Conservation (phyloP, 2,113 vertebrate species). For the Leucoraja erinaceus region DNA sequence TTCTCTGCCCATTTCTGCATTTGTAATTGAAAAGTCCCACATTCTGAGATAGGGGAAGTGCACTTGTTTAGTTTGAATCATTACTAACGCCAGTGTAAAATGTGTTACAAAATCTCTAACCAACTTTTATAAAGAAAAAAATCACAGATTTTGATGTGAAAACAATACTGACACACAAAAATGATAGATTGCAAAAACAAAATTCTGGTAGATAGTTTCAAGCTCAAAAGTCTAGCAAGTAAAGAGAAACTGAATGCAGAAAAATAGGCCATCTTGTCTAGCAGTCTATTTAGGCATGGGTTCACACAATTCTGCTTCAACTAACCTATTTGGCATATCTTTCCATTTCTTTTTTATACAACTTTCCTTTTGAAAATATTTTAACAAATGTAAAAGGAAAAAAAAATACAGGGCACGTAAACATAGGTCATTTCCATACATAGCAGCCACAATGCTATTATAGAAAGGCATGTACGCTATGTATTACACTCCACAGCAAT, state of each 20-base stretch:
- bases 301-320: no score
- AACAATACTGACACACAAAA: background rate
- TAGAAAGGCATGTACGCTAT: background rate
- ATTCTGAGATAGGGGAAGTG: no score
- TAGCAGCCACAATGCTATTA: background rate
- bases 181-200: no score
- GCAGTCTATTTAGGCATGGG: no score
- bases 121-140: background rate
- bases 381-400: background rate
- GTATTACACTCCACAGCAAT: background rate
- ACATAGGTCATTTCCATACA: background rate
- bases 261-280: background rate
- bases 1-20: no score
- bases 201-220: background rate
- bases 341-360: background rate
- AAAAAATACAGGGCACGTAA: no score
- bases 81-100: background rate
- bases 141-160: no score
- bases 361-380: background rate
- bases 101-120: background rate
- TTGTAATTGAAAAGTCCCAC: no score
- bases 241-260: background rate
- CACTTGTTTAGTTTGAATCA: no score
- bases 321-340: no score
- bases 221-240: background rate